A percentile compares a stretch with the other conserved stretches of the same genome.
phyloP scores from a whole-genome alignment of 2,113 vertebrate genomes.

The Mormoops blainvillei region DNA sequence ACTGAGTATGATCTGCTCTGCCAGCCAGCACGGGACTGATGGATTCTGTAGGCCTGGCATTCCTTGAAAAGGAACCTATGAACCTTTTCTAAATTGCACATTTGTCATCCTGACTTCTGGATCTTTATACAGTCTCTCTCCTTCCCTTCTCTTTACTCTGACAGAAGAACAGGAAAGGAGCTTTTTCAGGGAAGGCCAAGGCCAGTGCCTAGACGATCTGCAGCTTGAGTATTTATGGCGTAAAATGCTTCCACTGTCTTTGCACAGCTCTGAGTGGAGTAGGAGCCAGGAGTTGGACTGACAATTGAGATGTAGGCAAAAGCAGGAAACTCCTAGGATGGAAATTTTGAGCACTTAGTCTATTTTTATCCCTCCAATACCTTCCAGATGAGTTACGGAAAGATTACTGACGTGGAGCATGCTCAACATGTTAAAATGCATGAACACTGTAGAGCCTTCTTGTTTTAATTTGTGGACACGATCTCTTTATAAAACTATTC shows the following conservation, averaged over 20 bases:
- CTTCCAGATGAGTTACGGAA: constrained; percentile 65
- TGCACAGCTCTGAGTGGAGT: not conserved
- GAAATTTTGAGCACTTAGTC: constrained; percentile 66
- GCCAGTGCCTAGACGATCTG: not conserved
- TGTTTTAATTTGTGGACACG: constrained; percentile 12
- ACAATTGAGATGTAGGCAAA: constrained; percentile 58
- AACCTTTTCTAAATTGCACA: not conserved
- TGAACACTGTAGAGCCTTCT: not conserved
- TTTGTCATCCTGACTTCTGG: constrained; percentile 18
- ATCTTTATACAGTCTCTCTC: not conserved
- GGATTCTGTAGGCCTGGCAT: not conserved
- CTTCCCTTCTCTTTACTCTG: not conserved
- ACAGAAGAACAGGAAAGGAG: constrained; percentile 25
- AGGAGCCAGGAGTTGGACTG: not conserved
- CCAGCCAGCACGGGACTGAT: not conserved
- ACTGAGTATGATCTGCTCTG: not conserved
- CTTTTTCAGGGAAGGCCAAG: constrained; percentile 20
- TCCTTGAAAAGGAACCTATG: not conserved
- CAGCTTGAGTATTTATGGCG: not conserved
- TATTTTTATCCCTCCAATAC: constrained; percentile 67
- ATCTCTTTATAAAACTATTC: not conserved
- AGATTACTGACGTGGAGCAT: not conserved
- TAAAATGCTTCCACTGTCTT: constrained; percentile 29
- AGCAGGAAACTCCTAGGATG: constrained; percentile 65
- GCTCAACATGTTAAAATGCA: not conserved